Conservation (phyloP, 2,888 invertebrate species). For the Mesorhabditis sp. region DNA sequence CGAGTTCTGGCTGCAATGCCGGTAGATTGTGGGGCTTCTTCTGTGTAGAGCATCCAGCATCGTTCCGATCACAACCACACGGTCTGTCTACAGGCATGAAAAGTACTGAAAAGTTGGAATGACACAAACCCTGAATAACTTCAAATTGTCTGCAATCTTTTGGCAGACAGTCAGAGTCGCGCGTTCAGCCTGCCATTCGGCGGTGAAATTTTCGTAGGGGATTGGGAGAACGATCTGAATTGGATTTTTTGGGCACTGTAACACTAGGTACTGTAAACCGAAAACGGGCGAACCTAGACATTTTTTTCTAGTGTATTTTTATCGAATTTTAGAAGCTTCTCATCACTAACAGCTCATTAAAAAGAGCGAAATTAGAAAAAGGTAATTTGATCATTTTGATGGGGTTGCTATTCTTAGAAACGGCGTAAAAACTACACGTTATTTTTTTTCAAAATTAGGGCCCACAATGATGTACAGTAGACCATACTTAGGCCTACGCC, state of each 20-base stretch:
- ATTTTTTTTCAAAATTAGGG: too few species aligned
- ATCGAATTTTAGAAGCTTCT: too few species aligned
- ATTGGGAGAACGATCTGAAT: background rate
- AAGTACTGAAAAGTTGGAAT: too few species aligned
- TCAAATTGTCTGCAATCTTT: background rate
- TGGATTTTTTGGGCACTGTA: background rate
- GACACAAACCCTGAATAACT: background rate
- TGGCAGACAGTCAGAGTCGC: background rate
- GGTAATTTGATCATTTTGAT: too few species aligned
- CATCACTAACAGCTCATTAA: too few species aligned
- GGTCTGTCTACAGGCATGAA: background rate
- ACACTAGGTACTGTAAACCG: background rate
- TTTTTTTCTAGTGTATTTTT: too few species aligned
- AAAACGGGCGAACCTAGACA: background rate
- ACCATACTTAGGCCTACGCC: too few species aligned
- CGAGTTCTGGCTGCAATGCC: constrained; percentile 4
- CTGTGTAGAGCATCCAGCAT: background rate
- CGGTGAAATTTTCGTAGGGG: background rate
- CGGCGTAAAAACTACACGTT: too few species aligned
- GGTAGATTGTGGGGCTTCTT: background rate
- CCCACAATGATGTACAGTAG: too few species aligned
- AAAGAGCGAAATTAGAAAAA: too few species aligned
- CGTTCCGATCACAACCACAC: background rate
- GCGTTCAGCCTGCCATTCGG: background rate
- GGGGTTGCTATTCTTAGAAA: too few species aligned